These are phyloP conservation scores for Drosophila tropicalis DNA, from an alignment of 1,140 invertebrate species.

Conservation along the genomic window DNA sequence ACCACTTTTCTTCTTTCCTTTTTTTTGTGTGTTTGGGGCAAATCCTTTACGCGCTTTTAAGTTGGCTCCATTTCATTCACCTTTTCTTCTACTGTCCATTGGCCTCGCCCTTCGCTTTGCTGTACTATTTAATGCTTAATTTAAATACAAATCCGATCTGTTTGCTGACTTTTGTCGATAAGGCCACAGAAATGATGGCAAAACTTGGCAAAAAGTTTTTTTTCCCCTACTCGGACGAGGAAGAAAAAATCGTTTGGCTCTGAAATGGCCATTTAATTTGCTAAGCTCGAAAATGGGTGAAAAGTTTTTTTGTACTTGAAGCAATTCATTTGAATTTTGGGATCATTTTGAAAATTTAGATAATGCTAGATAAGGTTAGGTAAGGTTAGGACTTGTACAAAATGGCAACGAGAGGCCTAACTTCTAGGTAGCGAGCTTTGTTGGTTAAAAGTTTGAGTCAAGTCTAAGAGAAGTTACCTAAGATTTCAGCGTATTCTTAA, in stretches of 20 bases:
- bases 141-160: constrained; percentile 77
- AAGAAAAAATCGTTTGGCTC: constrained; percentile 17
- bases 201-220: constrained; percentile 51
- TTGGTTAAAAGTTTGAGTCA: too few species aligned
- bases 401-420: too few species aligned
- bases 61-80: constrained; percentile 59
- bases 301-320: neutral
- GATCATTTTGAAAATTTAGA: too few species aligned
- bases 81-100: constrained; percentile 19
- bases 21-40: constrained; percentile 17
- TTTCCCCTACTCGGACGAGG: neutral
- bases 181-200: constrained; percentile 60
- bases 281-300: constrained; percentile 44
- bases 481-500: too few species aligned
- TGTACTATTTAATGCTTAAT: constrained; percentile 68
- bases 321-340: too few species aligned
- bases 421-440: too few species aligned
- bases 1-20: neutral
- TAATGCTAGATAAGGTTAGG: too few species aligned
- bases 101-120: constrained; percentile 23
- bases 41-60: constrained; percentile 50
- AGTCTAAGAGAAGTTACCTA: too few species aligned
- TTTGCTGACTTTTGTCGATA: constrained; percentile 74
- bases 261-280: constrained; percentile 65
- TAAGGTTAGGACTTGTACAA: too few species aligned